Base-by-base conservation (phyloP, 2,888 invertebrate species). In the Diplazon laetatorius region DNA sequence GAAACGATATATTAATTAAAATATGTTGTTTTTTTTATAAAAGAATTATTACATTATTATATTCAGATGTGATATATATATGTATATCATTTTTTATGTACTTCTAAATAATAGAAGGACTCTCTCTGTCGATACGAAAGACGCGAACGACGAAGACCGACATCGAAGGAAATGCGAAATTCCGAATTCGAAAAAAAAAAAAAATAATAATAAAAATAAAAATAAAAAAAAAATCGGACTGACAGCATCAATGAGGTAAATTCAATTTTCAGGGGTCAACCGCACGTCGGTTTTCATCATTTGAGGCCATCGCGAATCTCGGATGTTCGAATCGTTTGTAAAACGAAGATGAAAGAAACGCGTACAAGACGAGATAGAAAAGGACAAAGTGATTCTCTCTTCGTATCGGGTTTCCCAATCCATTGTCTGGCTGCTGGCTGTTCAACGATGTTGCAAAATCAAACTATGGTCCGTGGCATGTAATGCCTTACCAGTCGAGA, bases 351-450 rank as follows among this genome's bases (percentile, higher is more conserved):
- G 16, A 25, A 52, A 55, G 25, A 68, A 25, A 14, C 35, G 37
- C 55, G 16, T 18, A n/a, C n/a, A 18, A 68, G 42, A n/a, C 22
- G 35, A 20, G 8, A 46, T n/a, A 57, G 37, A 44, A 39, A 59
- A 57, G 65, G 57, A 52, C 44, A 46, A 2, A 30, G 39, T 44
- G 65, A 9, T 35, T 42, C 42, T 35, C 48, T 39, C 16, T 6
- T 50, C 39, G 55, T 78, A 80, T 78, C 39, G 68, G 50, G 70
- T 87, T 87, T 85, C 86, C 80, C 85, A 86, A 87, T 85, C 84
- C 82, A 87, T 87, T 86, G 86, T 86, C 22, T 59, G 39, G 37
- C 22, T 22, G 50, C 42, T 44, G 44, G 14, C 14, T 37, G n/a
- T 44, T 59, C 52, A 35, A 59, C 42, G 63, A 71, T 55, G 52